Base-by-base conservation (phyloP, 2,113 vertebrate species). In the Pachypanchax playfairii region DNA sequence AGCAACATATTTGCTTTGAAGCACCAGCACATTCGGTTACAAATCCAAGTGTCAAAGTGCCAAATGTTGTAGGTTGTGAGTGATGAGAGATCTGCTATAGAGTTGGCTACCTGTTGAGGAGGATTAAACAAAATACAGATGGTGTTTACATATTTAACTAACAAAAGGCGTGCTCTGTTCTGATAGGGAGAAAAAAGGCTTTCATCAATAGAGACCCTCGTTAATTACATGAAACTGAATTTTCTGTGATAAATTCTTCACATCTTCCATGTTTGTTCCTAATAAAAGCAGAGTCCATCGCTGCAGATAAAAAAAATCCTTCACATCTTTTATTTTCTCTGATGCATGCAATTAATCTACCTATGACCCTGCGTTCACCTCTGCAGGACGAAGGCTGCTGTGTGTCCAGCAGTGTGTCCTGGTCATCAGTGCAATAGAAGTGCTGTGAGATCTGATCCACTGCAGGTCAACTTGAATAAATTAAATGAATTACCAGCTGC, bases 401-500 rank as follows among this genome's bases (percentile, higher is more conserved):
- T 65, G 69, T 36, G 62, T 79, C 80, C n/a, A 31, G 56, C 57
- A 54, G 4, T 31, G 66, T 64, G 53, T 74, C 64, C 81, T 49
- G 62, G 73, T 61, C 71, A 38, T 75, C 62, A 52, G 51, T 62
- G 50, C 52, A 25, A 47, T 67, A 44, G 26, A 54, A 62, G 82
- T 52, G 43, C 44, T 12, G 57, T 20, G 18, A 17, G 8, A 25
- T 52, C 68, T 57, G 75, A 75, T 77, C 52, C 77, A 38, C 67
- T 31, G 36, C 49, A 36, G 77, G 71, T 83, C 33, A 55, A 61
- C 21, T 43, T 75, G 85, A 80, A 85, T 88, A 81, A 87, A 92
- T 91, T 90, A 92, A 90, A 87, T 50, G 69, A 89, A 92, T 92
- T 89, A 89, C 71, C 73, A 79, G 70, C 69, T 78, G 76, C 77